Conservation (phyloP, 2,797 vertebrate species). For the Gorsachius magnificus region DNA sequence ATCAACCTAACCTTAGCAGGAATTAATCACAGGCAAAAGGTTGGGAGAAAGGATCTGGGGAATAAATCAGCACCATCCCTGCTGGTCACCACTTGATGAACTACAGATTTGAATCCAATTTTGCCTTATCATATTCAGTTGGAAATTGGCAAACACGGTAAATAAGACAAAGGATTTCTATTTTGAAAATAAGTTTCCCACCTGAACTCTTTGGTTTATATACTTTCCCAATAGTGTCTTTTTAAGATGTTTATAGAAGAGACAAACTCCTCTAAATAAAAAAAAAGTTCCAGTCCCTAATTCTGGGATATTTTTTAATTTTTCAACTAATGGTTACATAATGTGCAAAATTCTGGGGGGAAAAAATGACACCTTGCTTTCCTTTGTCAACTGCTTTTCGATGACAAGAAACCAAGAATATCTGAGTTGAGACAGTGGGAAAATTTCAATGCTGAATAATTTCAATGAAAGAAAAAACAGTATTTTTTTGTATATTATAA, state of each 20-base stretch:
- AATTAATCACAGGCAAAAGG: slow-evolving; percentile 40
- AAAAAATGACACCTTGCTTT: not conserved
- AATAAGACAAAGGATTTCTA: not conserved
- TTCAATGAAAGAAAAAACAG: not conserved
- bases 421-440: not conserved
- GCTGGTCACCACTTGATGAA: not conserved
- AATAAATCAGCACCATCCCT: not conserved
- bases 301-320: not conserved
- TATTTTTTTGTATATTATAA: not conserved
- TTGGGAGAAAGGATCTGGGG: not conserved
- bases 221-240: not conserved
- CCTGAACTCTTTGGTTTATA: not conserved
- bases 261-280: not conserved
- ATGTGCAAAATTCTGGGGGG: not conserved
- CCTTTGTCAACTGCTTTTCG: not conserved
- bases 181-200: not conserved
- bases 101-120: not conserved
- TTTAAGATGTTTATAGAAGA: not conserved
- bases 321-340: not conserved
- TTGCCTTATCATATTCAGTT: not conserved
- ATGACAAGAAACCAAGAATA: not conserved
- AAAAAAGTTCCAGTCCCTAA: not conserved
- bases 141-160: not conserved
- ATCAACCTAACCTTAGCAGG: slow-evolving; percentile 39
- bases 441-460: not conserved